These are phyloP conservation scores for Bacillus rossius DNA, from an alignment of 1,140 invertebrate genomes.

Conservation along the genomic window DNA sequence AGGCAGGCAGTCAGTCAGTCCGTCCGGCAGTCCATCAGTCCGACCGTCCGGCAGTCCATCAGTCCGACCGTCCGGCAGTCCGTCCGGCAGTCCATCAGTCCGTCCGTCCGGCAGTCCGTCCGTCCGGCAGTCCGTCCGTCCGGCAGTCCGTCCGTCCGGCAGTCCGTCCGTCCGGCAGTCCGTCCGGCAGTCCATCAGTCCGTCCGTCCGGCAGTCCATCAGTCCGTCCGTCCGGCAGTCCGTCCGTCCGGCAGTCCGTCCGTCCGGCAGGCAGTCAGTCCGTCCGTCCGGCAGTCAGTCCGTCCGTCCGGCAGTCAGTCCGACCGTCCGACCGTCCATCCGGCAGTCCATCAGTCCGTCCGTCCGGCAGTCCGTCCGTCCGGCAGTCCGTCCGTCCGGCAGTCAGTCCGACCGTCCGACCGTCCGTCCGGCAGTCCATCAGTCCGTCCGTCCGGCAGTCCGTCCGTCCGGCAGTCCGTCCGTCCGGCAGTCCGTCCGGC, in stretches of 20 bases:
- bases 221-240: background rate
- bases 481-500: conserved; percentile 2
- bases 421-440: conserved; percentile 7
- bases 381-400: conserved; percentile 6
- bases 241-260: conserved; percentile 4
- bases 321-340: background rate
- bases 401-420: conserved; percentile 7
- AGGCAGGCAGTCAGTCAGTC: background rate
- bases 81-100: conserved; percentile 8
- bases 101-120: conserved; percentile 6
- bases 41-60: conserved; percentile 5
- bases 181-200: conserved; percentile 1
- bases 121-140: no score
- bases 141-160: conserved; percentile 4
- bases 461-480: conserved; percentile 5
- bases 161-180: conserved; percentile 2
- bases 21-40: background rate
- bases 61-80: conserved; percentile 8
- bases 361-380: background rate
- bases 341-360: background rate
- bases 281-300: conserved; percentile 1
- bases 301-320: background rate
- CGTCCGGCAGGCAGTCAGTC: conserved; percentile 5
- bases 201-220: background rate
- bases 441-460: conserved; percentile 6